Percentiles rank a stretch among this genome's conserved stretches.
Conservation (phyloP, 2,113 vertebrate species). For the Tupaia tana region DNA sequence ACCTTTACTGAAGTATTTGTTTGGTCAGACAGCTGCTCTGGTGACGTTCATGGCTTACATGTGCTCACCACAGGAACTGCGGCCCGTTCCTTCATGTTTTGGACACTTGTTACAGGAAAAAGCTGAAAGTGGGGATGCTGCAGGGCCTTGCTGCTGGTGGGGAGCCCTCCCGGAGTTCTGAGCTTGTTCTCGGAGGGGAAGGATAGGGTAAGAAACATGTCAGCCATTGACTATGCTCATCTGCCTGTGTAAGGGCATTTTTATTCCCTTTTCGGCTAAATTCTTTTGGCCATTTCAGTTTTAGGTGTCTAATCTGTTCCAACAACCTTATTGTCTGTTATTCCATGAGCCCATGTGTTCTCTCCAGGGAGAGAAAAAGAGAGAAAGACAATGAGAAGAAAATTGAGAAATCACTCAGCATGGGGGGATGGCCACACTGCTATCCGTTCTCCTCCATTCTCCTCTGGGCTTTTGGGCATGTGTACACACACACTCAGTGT, state of each 20-base stretch:
- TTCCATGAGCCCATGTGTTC: too few species aligned
- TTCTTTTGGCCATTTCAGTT: not conserved
- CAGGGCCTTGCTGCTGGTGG: fast-evolving
- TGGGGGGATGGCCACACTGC: too few species aligned
- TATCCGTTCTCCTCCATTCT: too few species aligned
- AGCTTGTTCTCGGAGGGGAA: fast-evolving
- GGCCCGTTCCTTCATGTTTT: not conserved
- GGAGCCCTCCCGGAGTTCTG: not conserved
- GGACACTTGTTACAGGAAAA: not conserved
- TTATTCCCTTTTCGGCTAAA: not conserved
- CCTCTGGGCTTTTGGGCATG: too few species aligned
- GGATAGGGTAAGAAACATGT: fast-evolving
- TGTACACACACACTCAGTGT: too few species aligned
- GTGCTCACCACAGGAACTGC: not conserved
- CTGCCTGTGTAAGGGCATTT: not conserved
- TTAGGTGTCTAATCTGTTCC: not conserved
- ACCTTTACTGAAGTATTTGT: fast-evolving
- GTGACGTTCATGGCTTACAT: fast-evolving
- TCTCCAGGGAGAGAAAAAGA: too few species aligned
- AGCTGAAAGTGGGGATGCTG: fast-evolving
- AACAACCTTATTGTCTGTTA: not conserved
- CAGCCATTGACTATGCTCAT: fast-evolving
- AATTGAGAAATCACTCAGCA: too few species aligned
- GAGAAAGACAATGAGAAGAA: too few species aligned
- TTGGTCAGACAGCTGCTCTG: fast-evolving